Conservation (phyloP, 2,888 invertebrate species). For the Buathra laborator region DNA sequence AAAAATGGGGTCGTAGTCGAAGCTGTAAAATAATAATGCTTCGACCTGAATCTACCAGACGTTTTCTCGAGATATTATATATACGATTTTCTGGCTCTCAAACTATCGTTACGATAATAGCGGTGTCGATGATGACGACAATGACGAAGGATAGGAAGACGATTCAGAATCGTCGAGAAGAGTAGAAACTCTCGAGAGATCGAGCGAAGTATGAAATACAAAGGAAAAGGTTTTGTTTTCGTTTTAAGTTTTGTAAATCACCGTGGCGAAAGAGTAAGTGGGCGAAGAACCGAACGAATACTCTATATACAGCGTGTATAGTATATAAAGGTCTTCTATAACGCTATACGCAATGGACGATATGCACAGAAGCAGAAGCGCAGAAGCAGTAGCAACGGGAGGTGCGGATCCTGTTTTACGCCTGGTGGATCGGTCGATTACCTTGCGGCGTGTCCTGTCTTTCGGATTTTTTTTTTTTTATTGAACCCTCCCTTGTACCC, state of each 20-base stretch:
- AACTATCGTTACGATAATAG: constrained; percentile 11
- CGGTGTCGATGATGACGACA: constrained; percentile 6
- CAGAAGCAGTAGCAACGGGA: constrained; percentile 57
- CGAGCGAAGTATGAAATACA: background rate
- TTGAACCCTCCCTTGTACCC: constrained; percentile 29
- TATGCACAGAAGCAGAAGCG: constrained; percentile 37
- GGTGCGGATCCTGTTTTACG: constrained; percentile 69
- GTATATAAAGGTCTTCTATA: constrained; percentile 15
- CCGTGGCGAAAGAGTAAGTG: constrained; percentile 61
- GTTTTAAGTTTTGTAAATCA: constrained; percentile 34
- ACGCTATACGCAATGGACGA: constrained; percentile 50
- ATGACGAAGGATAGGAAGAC: background rate
- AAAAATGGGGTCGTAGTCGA: constrained; percentile 62
- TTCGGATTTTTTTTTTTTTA: constrained; percentile 53
- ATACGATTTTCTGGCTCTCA: background rate
- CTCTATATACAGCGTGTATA: constrained; percentile 8
- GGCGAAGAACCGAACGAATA: constrained; percentile 16
- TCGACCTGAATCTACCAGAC: constrained; percentile 19
- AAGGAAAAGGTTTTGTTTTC: background rate
- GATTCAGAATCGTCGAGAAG: background rate
- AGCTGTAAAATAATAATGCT: constrained; percentile 67
- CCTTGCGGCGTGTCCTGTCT: constrained; percentile 62
- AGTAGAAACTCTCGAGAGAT: background rate
- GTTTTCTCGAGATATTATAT: constrained; percentile 10
- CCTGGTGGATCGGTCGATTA: constrained; percentile 68